These are phyloP conservation scores for Pyrrhia umbra DNA, from an alignment of 2,888 invertebrate species.

Conservation along the genomic window DNA sequence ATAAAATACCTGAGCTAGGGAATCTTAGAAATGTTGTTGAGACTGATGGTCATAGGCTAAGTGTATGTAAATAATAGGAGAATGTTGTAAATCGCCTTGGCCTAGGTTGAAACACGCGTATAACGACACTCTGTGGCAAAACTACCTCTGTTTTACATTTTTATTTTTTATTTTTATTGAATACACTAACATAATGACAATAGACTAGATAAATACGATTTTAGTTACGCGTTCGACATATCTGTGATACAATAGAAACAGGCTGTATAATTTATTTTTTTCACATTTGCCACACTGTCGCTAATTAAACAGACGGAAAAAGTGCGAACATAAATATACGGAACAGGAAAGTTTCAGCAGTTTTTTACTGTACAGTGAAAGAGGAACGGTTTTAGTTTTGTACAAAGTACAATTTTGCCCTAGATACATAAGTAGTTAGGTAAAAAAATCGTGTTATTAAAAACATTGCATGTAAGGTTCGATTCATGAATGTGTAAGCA, in stretches of 20 bases:
- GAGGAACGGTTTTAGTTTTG: constrained; percentile 85
- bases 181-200: constrained; percentile 71
- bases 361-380: constrained; percentile 82
- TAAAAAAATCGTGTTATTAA: constrained; percentile 84
- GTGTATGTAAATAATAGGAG: constrained; percentile 90
- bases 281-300: constrained; percentile 84
- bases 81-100: constrained; percentile 88
- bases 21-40: constrained; percentile 86
- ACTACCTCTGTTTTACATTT: constrained; percentile 73
- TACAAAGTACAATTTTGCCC: constrained; percentile 90
- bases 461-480: constrained; percentile 81
- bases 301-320: constrained; percentile 66
- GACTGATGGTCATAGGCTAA: constrained; percentile 90
- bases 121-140: constrained; percentile 85
- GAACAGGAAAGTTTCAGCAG: constrained; percentile 75
- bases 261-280: constrained; percentile 77
- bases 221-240: constrained; percentile 83
- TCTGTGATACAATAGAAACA: constrained; percentile 88
- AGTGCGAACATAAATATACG: constrained; percentile 74
- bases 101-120: constrained; percentile 87
- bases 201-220: constrained; percentile 74
- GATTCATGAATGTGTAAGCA: constrained; percentile 83
- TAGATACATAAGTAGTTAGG: constrained; percentile 90
- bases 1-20: constrained; percentile 83
- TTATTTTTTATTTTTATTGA: constrained; percentile 66